Evolutionary conservation across 1,140 invertebrate species (phyloP).

Genomic region (Saccostrea cuccullata): DNA sequence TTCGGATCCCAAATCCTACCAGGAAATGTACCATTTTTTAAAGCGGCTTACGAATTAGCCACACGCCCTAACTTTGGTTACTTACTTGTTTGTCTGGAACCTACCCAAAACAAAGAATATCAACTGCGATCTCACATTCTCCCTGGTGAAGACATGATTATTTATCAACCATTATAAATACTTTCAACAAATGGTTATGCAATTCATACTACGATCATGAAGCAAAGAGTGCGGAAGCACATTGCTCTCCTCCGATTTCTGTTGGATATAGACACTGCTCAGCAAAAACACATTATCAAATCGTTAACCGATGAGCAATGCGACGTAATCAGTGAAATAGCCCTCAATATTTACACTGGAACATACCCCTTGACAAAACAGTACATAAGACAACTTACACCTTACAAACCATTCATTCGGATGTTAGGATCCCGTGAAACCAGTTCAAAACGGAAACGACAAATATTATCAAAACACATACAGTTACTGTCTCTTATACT

Average conservation of each 20-base stretch:
- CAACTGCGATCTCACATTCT: constrained; percentile 48
- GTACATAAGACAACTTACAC: constrained; percentile 36
- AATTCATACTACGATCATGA: constrained; percentile 21
- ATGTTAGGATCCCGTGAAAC: background rate
- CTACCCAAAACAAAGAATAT: background rate
- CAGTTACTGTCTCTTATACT: constrained; percentile 20
- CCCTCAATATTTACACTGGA: background rate
- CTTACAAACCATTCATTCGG: constrained; percentile 29
- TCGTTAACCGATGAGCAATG: constrained; percentile 22
- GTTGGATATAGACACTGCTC: background rate
- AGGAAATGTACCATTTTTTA: constrained; percentile 30
- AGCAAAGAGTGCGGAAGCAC: background rate
- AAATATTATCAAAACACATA: background rate
- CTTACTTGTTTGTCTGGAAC: background rate
- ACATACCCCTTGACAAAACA: background rate
- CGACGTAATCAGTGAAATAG: constrained; percentile 30
- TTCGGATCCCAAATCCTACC: constrained; percentile 54
- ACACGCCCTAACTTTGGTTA: no score
- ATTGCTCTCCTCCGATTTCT: background rate
- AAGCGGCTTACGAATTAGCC: constrained; percentile 34
- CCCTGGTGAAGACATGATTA: constrained; percentile 42
- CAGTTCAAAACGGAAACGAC: background rate
- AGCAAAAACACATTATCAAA: constrained; percentile 36
- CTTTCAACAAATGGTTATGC: background rate
- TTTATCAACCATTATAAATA: constrained; percentile 40